These are phyloP conservation scores for Corticium candelabrum DNA, from an alignment of 37 sponge, comb jelly and placozoan genomes.

Conservation along the genomic window DNA sequence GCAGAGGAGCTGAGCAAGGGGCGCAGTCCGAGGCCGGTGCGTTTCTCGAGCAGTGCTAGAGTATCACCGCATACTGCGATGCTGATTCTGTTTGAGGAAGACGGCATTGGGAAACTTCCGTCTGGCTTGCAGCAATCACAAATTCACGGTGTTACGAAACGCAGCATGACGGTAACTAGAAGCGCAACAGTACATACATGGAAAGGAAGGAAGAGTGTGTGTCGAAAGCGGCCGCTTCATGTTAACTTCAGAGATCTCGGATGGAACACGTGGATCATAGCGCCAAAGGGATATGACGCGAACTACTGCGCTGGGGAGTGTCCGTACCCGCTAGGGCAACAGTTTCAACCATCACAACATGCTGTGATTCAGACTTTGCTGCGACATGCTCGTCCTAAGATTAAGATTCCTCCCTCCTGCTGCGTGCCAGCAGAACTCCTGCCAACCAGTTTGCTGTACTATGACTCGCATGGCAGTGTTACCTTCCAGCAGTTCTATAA, in stretches of 20 bases:
- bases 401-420: background rate
- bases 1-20: too few relatives aligned
- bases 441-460: background rate
- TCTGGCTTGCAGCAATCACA: too few relatives aligned
- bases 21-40: too few relatives aligned
- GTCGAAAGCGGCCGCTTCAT: background rate
- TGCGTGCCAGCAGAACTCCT: background rate
- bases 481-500: background rate
- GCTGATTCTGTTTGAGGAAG: too few relatives aligned
- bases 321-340: background rate
- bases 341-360: background rate
- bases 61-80: too few relatives aligned
- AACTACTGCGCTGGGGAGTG: constrained; percentile 1
- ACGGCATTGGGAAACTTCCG: too few relatives aligned
- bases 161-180: too few relatives aligned
- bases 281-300: background rate
- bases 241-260: background rate
- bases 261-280: background rate
- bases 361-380: background rate
- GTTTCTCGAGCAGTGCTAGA: too few relatives aligned
- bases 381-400: background rate
- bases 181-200: too few relatives aligned
- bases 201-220: background rate
- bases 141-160: too few relatives aligned
- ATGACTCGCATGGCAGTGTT: background rate